Evolutionary conservation across 2,888 invertebrate species (phyloP), one percentile per base, ranked within the genome.

Genomic region (Harpalus rufipes): DNA sequence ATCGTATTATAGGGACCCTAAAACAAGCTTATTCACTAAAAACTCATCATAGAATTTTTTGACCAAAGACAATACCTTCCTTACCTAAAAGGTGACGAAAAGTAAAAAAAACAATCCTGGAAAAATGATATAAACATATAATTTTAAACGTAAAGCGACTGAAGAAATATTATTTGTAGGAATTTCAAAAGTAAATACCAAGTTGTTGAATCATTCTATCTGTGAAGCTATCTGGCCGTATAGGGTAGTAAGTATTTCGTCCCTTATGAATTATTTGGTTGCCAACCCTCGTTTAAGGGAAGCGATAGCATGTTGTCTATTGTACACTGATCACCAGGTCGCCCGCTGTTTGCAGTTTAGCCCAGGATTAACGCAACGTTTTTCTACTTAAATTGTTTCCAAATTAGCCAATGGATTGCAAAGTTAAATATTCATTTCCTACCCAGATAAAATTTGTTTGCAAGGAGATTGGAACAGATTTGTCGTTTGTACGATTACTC

Each of bases 371-470:
- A 44, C 72, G 16, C 10, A 18, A 74, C 72, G 72, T 74, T 74
- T 74, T 74, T 74, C 41, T 74, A 74, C 72, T 74, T 74, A 74
- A 74, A 74, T 74, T 74, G 72, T 74, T 44, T 44, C 72, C 72
- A 74, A 74, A 74, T 74, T 74, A 74, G 72, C 41, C 44, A 74
- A 74, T 74, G 25, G 16, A 10, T 10, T 18, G 18, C 44, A 18
- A 18, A 16, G 18, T 74, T 44, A 74, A 74, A 44, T 74, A 74
- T 74, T 44, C 72, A 74, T 74, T 74, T 74, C 41, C 44, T n/a
- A 41, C 12, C 32, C 41, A 74, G 14, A 44, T 18, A 44, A 74
- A 74, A 74, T 74, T 74, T 74, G 72, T 44, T 44, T 74, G 44
- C 51, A 74, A 41, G 72, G 44, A 74, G 41, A 74, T 74, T 74